Base-by-base conservation (phyloP, 2,888 invertebrate species). In the Gymnoscelis rufifasciata region DNA sequence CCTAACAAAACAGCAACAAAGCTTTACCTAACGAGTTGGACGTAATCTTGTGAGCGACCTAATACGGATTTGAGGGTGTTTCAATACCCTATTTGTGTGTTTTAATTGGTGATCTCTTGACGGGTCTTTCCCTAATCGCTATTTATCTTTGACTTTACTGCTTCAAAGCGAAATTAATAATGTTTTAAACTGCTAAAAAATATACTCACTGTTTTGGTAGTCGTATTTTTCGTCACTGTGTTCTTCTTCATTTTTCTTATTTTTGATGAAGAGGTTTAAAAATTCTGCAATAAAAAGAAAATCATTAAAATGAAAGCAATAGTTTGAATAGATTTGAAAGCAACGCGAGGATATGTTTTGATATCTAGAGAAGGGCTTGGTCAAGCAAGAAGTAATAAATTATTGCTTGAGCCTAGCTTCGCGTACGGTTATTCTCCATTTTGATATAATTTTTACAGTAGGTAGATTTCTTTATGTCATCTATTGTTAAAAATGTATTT, bases 31-130 rank as follows among this genome's bases (percentile, higher is more conserved):
- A 19, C 35, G 11, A 35, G 19, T 35, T 35, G 19, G 35, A 19
- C 7, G 35, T 19, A 19, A 35, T 19, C 35, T 15, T 10, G 2
- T 35, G 5, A n/a, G 11, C 35, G 35, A 35, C 19, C 19, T 19
- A 35, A 35, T 35, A 35, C 19, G 35, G 19, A 35, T 35, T 35
- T 35, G 19, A 15, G 35, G 35, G 19, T 35, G 19, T 35, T 35
- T 23, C 35, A 19, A 28, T 23, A 23, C 7, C 33, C 7, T 35
- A 19, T 35, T 35, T 35, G 15, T 23, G 35, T n/a, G 7, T 14
- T 19, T 11, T 33, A 35, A 35, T 19, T 35, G 19, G 15, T 35
- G 19, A 35, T 23, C 35, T 35, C 10, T 35, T 35, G 35, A 35
- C 35, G 15, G 10, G 26, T 19, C 10, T 7, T 19, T 19, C 33